Conservation (phyloP, 92 coral and sea anemone species). For the Epizoanthus rinbou region DNA sequence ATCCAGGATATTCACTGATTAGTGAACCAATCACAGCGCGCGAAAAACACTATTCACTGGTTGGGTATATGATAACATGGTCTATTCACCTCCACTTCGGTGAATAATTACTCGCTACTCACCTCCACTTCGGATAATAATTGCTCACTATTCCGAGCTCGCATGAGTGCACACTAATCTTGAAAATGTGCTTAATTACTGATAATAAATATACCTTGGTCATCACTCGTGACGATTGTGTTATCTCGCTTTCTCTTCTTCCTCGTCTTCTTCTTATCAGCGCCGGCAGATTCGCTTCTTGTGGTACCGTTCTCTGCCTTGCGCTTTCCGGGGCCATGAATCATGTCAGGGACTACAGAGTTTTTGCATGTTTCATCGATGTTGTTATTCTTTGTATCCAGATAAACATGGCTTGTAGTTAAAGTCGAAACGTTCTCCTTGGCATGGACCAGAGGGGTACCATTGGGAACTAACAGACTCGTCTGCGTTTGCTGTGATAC, state of each 20-base stretch:
- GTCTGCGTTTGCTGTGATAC: constrained; percentile 7
- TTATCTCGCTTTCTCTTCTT: neutral
- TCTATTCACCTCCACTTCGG: no score
- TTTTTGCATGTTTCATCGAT: neutral
- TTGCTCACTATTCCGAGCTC: no score
- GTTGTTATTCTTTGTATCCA: neutral
- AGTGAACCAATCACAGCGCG: no score
- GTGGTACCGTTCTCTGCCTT: neutral
- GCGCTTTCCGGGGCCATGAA: neutral
- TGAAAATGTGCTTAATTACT: no score
- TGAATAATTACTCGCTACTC: no score
- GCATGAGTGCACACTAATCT: no score
- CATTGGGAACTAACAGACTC: neutral
- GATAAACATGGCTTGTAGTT: neutral
- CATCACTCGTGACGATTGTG: no score
- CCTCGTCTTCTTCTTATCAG: neutral
- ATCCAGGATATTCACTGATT: no score
- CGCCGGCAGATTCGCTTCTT: neutral
- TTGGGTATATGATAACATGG: no score
- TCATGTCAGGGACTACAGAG: neutral
- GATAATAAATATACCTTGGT: no score
- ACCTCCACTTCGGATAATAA: no score
- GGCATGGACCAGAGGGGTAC: neutral
- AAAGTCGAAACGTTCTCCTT: neutral
- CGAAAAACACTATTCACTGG: no score